Conservation (phyloP, 64 coral and sea anemone genomes). For the Pocillopora verrucosa region DNA sequence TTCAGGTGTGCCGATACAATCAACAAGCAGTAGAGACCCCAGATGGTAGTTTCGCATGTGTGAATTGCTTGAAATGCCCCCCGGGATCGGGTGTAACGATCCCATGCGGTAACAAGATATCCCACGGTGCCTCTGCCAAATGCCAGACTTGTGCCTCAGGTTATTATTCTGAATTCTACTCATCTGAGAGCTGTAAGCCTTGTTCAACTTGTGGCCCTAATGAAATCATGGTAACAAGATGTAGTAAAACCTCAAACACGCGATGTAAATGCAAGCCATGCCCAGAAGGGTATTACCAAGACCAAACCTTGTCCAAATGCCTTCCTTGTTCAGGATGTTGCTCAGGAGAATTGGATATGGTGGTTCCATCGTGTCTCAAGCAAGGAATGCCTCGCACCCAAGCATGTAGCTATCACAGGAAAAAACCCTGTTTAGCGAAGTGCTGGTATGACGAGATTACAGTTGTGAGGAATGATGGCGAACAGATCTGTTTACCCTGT, state of each 20-base stretch:
- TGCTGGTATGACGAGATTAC: constrained; percentile 20
- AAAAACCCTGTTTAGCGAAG: not conserved
- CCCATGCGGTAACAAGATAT: not conserved
- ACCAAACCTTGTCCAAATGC: not conserved
- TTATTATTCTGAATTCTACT: constrained; percentile 13
- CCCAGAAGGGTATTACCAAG: constrained; percentile 3
- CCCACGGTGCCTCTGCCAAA: not conserved
- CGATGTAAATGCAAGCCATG: constrained; percentile 18
- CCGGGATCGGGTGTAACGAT: not conserved
- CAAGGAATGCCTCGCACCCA: not conserved
- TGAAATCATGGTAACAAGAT: not conserved
- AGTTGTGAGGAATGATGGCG: not conserved
- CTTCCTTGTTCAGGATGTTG: constrained; percentile 43
- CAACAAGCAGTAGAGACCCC: not conserved
- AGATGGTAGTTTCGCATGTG: not conserved
- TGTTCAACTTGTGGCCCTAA: not conserved
- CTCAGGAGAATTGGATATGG: not conserved
- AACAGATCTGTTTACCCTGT: not conserved
- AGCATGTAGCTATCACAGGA: not conserved
- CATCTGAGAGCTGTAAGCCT: constrained; percentile 1
- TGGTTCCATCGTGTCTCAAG: constrained; percentile 1
- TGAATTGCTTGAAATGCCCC: constrained; percentile 3
- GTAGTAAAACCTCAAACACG: not conserved
- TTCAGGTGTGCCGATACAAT: not conserved
- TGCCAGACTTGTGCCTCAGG: not conserved